These are phyloP conservation scores for Sebastes schlegelii DNA, from an alignment of 2,113 vertebrate species.

Conservation along the genomic window DNA sequence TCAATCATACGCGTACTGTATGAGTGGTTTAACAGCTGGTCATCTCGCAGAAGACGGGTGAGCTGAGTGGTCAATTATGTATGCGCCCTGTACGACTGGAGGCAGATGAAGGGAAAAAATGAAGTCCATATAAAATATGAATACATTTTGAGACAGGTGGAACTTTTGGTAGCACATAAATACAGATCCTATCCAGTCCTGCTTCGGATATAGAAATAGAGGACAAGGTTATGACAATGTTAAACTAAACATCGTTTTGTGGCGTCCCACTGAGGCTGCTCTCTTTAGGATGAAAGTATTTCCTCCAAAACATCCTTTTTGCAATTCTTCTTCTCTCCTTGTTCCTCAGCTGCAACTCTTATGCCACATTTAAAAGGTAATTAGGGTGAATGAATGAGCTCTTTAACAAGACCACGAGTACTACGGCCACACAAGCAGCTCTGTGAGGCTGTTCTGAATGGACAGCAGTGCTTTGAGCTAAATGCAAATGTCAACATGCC, in stretches of 20 bases:
- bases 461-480: neutral
- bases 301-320: neutral
- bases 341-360: neutral
- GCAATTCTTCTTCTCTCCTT: neutral
- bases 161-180: neutral
- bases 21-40: neutral
- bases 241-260: neutral
- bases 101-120: constrained; percentile 23
- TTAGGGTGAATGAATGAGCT: neutral
- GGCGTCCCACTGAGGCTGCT: neutral
- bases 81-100: constrained; percentile 3
- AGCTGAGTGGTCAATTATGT: constrained; percentile 35
- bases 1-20: neutral
- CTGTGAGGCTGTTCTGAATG: neutral
- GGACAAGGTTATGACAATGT: neutral
- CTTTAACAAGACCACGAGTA: neutral
- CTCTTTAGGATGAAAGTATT: neutral
- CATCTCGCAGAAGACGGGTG: neutral
- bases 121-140: constrained; percentile 37
- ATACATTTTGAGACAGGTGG: constrained; percentile 25
- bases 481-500: neutral
- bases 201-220: neutral
- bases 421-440: neutral
- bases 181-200: neutral
- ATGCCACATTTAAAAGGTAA: neutral